A percentile compares a stretch with the other conserved stretches of the same genome.
Conservation (phyloP, 2,797 vertebrate genomes). For the Hyperoplus immaculatus region DNA sequence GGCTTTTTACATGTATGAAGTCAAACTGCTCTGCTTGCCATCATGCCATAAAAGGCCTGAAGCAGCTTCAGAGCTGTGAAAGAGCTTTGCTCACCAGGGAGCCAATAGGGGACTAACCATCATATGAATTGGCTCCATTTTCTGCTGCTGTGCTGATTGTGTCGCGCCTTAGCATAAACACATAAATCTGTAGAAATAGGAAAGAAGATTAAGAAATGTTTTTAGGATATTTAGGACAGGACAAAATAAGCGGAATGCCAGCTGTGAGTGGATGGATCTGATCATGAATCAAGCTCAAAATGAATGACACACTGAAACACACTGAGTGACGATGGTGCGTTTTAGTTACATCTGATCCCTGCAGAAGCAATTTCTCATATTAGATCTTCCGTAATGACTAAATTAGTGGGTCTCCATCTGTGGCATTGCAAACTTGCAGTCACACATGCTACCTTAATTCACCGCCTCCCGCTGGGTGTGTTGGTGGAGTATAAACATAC, state of each 20-base stretch:
- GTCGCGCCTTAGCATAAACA: conserved; percentile 45
- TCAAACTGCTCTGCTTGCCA: conserved; percentile 57
- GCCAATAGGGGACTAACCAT: conserved; percentile 65
- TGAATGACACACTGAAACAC: conserved; percentile 39
- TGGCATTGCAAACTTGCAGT: conserved; percentile 75
- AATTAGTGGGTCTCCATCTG: conserved; percentile 83
- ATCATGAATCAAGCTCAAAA: conserved; percentile 41
- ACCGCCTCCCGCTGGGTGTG: conserved; percentile 77
- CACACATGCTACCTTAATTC: conserved; percentile 74
- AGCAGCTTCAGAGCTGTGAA: conserved; percentile 66
- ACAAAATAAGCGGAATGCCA: conserved; percentile 29
- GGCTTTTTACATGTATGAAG: conserved; percentile 48
- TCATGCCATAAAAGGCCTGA: conserved; percentile 66
- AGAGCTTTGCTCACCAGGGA: conserved; percentile 70
- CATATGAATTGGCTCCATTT: conserved; percentile 64
- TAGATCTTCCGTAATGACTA: conserved; percentile 78
- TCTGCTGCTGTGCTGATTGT: conserved; percentile 50
- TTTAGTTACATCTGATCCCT: conserved; percentile 55
- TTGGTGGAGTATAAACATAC: conserved; percentile 78
- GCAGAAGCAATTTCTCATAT: conserved; percentile 59
- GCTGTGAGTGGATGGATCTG: neutral
- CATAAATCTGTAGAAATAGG: conserved; percentile 31
- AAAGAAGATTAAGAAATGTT: conserved; percentile 32
- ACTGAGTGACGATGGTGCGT: conserved; percentile 18
- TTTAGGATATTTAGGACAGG: conserved; percentile 31